Base-by-base conservation (phyloP, 2,797 vertebrate species). In the Notolepis coatsorum region DNA sequence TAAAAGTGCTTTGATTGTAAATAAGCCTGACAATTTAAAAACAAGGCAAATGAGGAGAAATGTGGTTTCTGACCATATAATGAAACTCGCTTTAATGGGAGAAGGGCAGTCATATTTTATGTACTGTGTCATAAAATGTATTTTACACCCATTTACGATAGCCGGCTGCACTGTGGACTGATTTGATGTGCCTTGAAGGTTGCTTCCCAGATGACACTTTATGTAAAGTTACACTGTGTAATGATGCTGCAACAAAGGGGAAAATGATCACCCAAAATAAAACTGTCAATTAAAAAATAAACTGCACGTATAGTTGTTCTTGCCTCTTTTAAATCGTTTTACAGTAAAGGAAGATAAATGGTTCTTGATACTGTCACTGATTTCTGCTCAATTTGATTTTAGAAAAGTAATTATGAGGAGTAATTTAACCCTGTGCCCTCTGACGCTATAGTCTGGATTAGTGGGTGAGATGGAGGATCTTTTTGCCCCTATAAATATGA, bases 1-100 rank as follows among this genome's bases (percentile, higher is more conserved):
- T 56, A 70, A 54, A 69, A 60, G 12, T 54, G 24, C 13, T 9
- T 49, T 65, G 49, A 47, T n/a, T 84, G 80, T 80, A 69, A 81
- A 82, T 78, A 73, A 41, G 37, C 9, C 59, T 49, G 21, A 46
- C 23, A 60, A 63, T 50, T 43, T 18, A 53, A 37, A 37, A 37
- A n/a, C n/a, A n/a, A n/a, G n/a, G n/a, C n/a, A n/a, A n/a, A n/a
- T n/a, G n/a, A n/a, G 6, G n/a, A 33, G 5, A 9, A 10, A 33
- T 53, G 28, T 46, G 55, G 75, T 77, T 70, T 33, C 54, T n/a
- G n/a, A n/a, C n/a, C n/a, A n/a, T n/a, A n/a, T n/a, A n/a, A n/a
- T n/a, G n/a, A n/a, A n/a, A n/a, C n/a, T n/a, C 3, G 39, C 12
- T 7, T 50, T 15, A 27, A 33, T 58, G 4, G 31, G 60, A 60